Evolutionary conservation across 2,888 invertebrate species (phyloP).

Genomic region (Eupithecia dodoneata): DNA sequence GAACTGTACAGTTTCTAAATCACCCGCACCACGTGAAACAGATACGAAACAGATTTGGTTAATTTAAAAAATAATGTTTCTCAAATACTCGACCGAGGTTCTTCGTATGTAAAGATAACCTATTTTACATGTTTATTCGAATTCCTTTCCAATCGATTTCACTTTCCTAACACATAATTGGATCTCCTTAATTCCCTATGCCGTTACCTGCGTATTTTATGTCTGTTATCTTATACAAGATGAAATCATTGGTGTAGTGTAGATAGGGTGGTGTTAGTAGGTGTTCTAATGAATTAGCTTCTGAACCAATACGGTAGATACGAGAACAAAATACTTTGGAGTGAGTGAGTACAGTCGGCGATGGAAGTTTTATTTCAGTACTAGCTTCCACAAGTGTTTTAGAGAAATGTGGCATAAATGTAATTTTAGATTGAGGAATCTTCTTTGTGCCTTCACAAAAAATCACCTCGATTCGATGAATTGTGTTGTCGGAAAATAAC

Average conservation of each 20-base stretch:
- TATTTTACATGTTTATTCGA: constrained; percentile 3
- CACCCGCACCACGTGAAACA: background rate
- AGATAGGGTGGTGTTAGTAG: background rate
- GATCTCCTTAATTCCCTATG: background rate
- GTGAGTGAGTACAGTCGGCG: background rate
- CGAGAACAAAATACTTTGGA: background rate
- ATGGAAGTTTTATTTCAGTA: background rate
- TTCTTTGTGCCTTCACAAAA: too few relatives aligned
- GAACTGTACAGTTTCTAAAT: background rate
- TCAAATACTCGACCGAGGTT: background rate
- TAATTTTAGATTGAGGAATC: background rate
- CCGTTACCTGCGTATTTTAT: background rate
- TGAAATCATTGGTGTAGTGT: constrained; percentile 4
- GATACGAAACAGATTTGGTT: background rate
- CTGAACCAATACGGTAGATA: background rate
- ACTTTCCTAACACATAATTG: background rate
- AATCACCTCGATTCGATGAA: too few relatives aligned
- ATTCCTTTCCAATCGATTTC: background rate
- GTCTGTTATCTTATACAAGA: background rate
- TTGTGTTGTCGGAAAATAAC: background rate
- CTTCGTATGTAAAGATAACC: background rate
- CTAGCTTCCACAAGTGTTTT: background rate
- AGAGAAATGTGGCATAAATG: background rate
- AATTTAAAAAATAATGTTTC: background rate
- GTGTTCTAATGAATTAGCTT: constrained; percentile 2